Evolutionary conservation across 2,113 vertebrate genomes (phyloP).

Genomic region (Lathamus discolor): DNA sequence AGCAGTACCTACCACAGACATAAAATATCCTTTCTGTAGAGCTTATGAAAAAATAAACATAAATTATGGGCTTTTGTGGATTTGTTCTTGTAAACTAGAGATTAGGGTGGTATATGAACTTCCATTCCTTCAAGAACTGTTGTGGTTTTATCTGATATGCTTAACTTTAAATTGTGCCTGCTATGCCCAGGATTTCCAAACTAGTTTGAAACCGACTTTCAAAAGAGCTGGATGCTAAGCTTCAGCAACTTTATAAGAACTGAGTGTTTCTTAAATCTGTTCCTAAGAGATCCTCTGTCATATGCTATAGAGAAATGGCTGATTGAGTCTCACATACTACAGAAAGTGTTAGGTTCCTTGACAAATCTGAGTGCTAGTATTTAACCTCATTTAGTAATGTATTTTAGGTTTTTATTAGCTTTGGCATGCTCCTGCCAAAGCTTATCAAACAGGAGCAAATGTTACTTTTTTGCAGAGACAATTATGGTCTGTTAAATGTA

Average conservation of each 20-base stretch:
- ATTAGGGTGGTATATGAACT: not conserved
- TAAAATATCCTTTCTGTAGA: not conserved
- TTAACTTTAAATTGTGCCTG: not conserved
- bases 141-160: not conserved
- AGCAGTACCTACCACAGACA: not conserved
- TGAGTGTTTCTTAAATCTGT: not conserved
- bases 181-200: not conserved
- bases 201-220: not conserved
- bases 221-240: not conserved
- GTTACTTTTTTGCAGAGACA: not conserved
- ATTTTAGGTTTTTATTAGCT: conserved; percentile 7
- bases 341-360: not conserved
- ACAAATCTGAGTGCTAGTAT: not conserved
- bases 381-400: not conserved
- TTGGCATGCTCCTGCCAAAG: not conserved
- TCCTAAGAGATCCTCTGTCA: not conserved
- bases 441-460: not conserved
- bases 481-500: not conserved
- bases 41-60: not conserved
- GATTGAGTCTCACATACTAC: not conserved
- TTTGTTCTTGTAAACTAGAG: not conserved
- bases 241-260: not conserved
- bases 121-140: not conserved
- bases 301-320: not conserved
- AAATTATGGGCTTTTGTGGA: not conserved